phyloP scores from a whole-genome alignment of 2,113 vertebrate genomes.

The Pelvicachromis taeniatus region DNA sequence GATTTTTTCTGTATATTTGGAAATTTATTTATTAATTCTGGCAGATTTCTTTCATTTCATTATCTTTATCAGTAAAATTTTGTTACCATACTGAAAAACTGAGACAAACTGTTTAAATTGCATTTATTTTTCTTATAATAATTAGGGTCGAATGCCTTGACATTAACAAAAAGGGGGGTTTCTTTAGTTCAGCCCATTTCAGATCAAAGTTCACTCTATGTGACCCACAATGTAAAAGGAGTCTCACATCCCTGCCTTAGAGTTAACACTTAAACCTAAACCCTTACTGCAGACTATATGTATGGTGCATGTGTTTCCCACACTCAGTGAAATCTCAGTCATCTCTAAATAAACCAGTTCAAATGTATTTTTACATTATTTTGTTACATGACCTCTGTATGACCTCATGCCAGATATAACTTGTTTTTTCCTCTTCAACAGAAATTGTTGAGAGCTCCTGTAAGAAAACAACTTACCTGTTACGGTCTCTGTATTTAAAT shows the following conservation, averaged over 20 bases:
- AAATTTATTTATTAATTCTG: background rate
- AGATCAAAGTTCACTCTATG: background rate
- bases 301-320: background rate
- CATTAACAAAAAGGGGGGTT: background rate
- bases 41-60: background rate
- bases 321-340: background rate
- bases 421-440: background rate
- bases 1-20: background rate
- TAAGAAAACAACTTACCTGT: background rate
- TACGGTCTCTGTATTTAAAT: background rate
- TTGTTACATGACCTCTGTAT: background rate
- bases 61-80: background rate
- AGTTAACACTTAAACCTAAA: background rate
- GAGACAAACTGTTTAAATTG: background rate
- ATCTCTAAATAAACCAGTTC: background rate
- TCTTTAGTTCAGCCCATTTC: background rate
- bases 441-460: background rate
- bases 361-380: background rate
- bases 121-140: background rate
- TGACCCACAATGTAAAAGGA: background rate
- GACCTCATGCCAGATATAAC: background rate
- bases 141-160: background rate
- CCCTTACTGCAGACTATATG: background rate
- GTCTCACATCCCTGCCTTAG: background rate
- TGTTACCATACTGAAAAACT: background rate